Base-by-base conservation (phyloP, 2,888 invertebrate species). In the Acholoe squamosa region DNA sequence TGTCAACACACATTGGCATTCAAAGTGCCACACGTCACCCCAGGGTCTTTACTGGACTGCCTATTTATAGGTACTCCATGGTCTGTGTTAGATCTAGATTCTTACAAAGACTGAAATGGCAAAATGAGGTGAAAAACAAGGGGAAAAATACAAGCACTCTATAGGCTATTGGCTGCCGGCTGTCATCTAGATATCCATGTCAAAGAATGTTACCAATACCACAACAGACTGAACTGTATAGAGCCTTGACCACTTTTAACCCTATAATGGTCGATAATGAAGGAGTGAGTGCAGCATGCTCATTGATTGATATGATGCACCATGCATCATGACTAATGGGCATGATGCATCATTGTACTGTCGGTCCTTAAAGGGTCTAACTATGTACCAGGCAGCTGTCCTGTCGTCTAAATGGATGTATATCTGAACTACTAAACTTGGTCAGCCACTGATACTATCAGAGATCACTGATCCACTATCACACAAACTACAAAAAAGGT, bases 81-180 rank as follows among this genome's bases (percentile, higher is more conserved):
- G 33, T n/a, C 80, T 80, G 80, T 80, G 80, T 80, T 80, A 80
- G 80, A 80, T 80, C 80, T 80, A 80, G 80, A 80, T 80, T 80
- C 80, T 33, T 80, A 80, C 80, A 80, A 34, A 80, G 33, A 80
- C 43, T 34, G 33, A 34, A n/a, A 43, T n/a, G 25, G 28, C 28
- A 71, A 43, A 25, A 71, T n/a, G 28, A 7, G 28, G 19, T 12
- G 28, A 28, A 28, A 14, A 22, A 71, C 28, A 25, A 80, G 80
- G 33, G 43, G 33, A 16, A 1, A 76, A 76, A 34, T n/a, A 77
- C 34, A 61, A 76, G 16, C 80, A 80, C 80, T 80, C 19, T 19
- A 43, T 43, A 34, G 71, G 71, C 31, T 71, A 16, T 25, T 71
- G 80, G 80, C 80, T 80, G 80, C 80, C 14, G 80, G 80, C 80